Evolutionary conservation across 1,140 invertebrate species (phyloP), one percentile per base, ranked within the genome.

Genomic region (Leptopilina boulardi): DNA sequence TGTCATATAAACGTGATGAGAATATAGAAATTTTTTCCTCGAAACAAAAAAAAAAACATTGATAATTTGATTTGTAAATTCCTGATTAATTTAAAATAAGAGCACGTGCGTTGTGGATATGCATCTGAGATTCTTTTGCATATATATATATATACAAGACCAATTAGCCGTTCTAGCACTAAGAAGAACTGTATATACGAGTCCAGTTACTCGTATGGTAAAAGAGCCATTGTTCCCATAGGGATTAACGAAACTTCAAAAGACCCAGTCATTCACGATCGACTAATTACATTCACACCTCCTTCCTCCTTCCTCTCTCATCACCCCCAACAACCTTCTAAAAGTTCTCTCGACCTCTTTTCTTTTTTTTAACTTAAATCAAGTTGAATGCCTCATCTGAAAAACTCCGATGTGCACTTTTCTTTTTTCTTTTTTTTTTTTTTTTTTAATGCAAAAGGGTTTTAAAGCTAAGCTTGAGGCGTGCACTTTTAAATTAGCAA

Each of bases 21-120:
- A n/a, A n/a, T n/a, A n/a, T n/a, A n/a, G n/a, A n/a, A n/a, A n/a
- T n/a, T n/a, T n/a, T n/a, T n/a, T n/a, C n/a, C n/a, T n/a, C n/a
- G n/a, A n/a, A n/a, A n/a, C n/a, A n/a, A n/a, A n/a, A n/a, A n/a
- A n/a, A n/a, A n/a, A n/a, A 41, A 4, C 38, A 41, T 10, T 41
- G 3, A 5, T 41, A 41, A 41, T 11, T 56, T 1, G 8, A 21
- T 13, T 9, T 59, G 54, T 23, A 59, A 59, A 59, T 59, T 59
- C 54, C 3, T 59, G 54, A 19, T 15, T 59, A 59, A 13, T 59
- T 23, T 13, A 18, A 6, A 76, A 74, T 73, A n/a, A 66, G 13
- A 83, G 82, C 44, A 66, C 73, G 41, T 42, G 23, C 66, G 73
- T 72, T 41, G 30, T 54, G 18, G 76, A 83, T 82, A 73, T 82